Base-by-base conservation (phyloP, 1,140 invertebrate genomes). In the Calliopsis andreniformis region DNA sequence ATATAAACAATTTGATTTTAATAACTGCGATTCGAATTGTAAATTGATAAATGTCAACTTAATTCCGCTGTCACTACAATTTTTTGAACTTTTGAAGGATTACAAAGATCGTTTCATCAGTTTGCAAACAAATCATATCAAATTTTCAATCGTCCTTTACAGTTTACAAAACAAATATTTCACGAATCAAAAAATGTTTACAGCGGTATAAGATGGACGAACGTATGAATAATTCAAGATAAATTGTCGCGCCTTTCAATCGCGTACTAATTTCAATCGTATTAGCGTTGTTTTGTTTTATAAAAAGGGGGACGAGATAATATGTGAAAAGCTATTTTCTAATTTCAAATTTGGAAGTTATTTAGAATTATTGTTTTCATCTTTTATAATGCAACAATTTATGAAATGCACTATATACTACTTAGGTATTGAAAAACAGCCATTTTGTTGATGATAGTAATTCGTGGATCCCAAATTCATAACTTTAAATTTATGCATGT, bases 1-100 rank as follows among this genome's bases (percentile, higher is more conserved):
- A 67, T 75, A 51, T 75, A 75, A 75, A 75, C 63, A 75, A 75
- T 66, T 39, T 6, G 18, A 45, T 67, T 56, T 67, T 67, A 73
- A 66, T 55, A 66, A 32, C 25, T 73, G 3, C 14, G 66, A 18
- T 45, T 32, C 7, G 6, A 28, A 35, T 56, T 16, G 10, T 30
- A 5, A n/a, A 20, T 58, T 20, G 10, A 35, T 47, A 75, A 67
- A 30, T 39, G 16, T 56, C n/a, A 14, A 32, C 45, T 53, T 16
- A 47, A 67, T 32, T 45, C 53, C 51, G 45, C 67, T 75, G 71
- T 45, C 51, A 66, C 28, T 16, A 56, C 20, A n/a, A 25, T 58
- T 2, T 28, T 47, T 12, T 56, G 1, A 16, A 14, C 30, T 75
- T 28, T 55, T 67, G 14, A 12, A 3, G 20, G n/a, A 67, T 35